Evolutionary conservation across 2,888 invertebrate species (phyloP).

Genomic region (Rhagium mordax): DNA sequence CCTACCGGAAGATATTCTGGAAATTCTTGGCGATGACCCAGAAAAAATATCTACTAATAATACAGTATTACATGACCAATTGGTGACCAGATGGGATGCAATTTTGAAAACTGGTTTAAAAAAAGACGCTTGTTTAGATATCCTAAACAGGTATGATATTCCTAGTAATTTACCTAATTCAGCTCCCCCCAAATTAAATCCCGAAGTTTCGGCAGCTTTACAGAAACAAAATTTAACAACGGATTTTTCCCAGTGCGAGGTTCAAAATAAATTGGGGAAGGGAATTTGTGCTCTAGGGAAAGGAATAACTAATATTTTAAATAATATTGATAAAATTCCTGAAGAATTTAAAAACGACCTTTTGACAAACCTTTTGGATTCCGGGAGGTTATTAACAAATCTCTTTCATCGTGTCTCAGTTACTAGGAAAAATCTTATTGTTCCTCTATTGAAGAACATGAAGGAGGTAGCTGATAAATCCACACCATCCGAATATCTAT

Average conservation of each 20-base stretch:
- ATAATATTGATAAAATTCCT: constrained; percentile 15
- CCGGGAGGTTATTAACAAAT: constrained; percentile 33
- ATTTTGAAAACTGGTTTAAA: constrained; percentile 27
- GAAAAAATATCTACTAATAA: constrained; percentile 2
- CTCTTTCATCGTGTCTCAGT: constrained; percentile 37
- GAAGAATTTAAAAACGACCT: not conserved
- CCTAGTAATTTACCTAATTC: constrained; percentile 15
- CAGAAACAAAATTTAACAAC: not conserved
- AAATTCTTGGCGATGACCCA: constrained; percentile 34
- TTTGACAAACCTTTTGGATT: constrained; percentile 11
- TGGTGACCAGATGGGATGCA: constrained; percentile 19
- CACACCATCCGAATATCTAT: constrained; percentile 32
- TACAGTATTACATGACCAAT: constrained; percentile 20
- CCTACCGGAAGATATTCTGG: constrained; percentile 29
- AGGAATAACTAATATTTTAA: not conserved
- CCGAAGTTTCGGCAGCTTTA: constrained; percentile 8
- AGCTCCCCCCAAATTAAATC: constrained; percentile 21
- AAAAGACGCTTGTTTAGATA: constrained; percentile 24
- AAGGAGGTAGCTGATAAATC: constrained; percentile 34
- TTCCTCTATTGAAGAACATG: constrained; percentile 33
- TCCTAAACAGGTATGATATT: constrained; percentile 28
- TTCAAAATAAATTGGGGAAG: constrained; percentile 15
- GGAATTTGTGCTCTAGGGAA: not conserved
- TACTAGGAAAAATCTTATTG: constrained; percentile 35
- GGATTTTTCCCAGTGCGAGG: constrained; percentile 18